Evolutionary conservation across 2,113 vertebrate genomes (phyloP).

Genomic region (Psilopogon haemacephalus): DNA sequence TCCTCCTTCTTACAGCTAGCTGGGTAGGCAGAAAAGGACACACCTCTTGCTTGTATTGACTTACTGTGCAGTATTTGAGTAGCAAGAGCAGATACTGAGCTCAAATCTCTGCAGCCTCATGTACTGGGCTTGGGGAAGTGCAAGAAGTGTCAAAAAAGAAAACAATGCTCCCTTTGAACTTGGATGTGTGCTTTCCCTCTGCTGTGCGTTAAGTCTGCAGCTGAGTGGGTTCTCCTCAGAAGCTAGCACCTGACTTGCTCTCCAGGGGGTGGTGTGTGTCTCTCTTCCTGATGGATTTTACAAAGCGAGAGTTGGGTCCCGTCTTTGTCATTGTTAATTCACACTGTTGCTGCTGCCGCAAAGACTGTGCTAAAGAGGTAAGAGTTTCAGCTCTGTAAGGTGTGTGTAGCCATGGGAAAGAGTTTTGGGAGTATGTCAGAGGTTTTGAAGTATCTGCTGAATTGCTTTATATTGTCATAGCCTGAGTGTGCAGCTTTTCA

Average conservation of each 20-base stretch:
- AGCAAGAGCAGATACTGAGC: conserved; percentile 3
- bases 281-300: conserved; percentile 76
- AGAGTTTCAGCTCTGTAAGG: conserved; percentile 19
- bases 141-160: conserved; percentile 23
- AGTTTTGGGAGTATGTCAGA: neutral
- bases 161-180: conserved; percentile 48
- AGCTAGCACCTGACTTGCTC: neutral
- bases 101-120: conserved; percentile 16
- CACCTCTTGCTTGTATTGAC: neutral
- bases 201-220: conserved; percentile 71
- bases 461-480: neutral
- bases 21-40: neutral
- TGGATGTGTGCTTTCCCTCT: conserved; percentile 66
- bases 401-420: neutral
- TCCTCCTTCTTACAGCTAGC: neutral
- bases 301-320: conserved; percentile 78
- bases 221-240: neutral
- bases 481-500: neutral
- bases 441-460: neutral
- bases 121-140: conserved; percentile 44
- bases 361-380: conserved; percentile 78
- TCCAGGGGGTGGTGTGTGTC: too few relatives aligned
- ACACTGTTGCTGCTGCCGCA: conserved; percentile 78
- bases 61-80: neutral
- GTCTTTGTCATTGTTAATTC: conserved; percentile 81